Evolutionary conservation across 2,888 invertebrate species (phyloP).

Genomic region (Formica aserva): DNA sequence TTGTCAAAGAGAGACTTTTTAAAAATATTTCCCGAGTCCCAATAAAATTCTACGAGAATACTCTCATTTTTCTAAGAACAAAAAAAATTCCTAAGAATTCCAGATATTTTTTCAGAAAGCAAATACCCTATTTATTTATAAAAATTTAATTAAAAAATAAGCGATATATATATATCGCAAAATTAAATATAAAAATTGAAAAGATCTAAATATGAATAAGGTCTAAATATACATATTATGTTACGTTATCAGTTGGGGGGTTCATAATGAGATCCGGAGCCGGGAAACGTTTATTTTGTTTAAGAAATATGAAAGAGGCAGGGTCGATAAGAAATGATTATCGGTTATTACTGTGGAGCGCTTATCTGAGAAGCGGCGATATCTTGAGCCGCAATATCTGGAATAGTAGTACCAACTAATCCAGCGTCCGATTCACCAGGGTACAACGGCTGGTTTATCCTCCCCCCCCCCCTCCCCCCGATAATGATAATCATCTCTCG

Average conservation of each 20-base stretch:
- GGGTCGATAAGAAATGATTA: slow-evolving; percentile 4
- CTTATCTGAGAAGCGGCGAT: slow-evolving; percentile 10
- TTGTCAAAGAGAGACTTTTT: too few relatives aligned
- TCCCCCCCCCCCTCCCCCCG: not conserved
- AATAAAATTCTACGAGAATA: too few relatives aligned
- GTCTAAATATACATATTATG: not conserved
- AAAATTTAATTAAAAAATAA: not conserved
- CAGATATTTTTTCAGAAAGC: not conserved
- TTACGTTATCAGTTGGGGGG: not conserved
- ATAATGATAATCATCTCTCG: not conserved
- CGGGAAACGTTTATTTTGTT: not conserved
- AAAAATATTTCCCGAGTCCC: too few relatives aligned
- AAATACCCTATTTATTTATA: not conserved
- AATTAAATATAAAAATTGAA: not conserved
- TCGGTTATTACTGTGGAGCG: not conserved
- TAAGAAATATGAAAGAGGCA: not conserved
- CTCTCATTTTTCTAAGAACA: too few relatives aligned
- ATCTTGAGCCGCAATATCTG: slow-evolving; percentile 1
- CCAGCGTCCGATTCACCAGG: not conserved
- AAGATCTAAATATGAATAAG: not conserved
- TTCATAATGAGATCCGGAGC: not conserved
- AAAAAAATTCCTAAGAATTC: too few relatives aligned
- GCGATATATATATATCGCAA: not conserved
- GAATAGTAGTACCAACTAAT: not conserved
- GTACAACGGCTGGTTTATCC: not conserved